Base-by-base conservation (phyloP, 2,888 invertebrate genomes). In the Drosophila mimica region DNA sequence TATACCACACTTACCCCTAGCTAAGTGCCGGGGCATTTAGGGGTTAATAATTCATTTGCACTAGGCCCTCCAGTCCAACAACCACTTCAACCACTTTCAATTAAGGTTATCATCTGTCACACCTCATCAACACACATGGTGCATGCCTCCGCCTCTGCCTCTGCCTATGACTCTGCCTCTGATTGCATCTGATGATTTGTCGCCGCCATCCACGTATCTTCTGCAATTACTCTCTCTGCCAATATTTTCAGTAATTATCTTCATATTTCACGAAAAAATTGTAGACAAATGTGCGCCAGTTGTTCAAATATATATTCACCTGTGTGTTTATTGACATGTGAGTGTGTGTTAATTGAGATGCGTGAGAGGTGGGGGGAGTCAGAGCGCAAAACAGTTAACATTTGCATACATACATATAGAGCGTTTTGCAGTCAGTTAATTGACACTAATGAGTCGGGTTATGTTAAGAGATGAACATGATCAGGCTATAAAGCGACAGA, bases 1-100 rank as follows among this genome's bases (percentile, higher is more conserved):
- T 54, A 34, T 43, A 20, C 31, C 31, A 40, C 52, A 56, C 57
- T 62, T 54, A 40, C 33, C 40, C n/a, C 8, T 25, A 52, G 48
- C 33, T 31, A 53, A 11, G 33, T 51, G 54, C 20, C 28, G 51
- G 30, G 38, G 40, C 54, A 64, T 48, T 51, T 79, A 74, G 72
- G 87, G 79, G 79, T 84, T 89, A 87, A 83, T 83, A 76, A 83
- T 81, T 87, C 70, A 87, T 73, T 83, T 81, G 71, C 76, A 73
- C 76, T 78, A 72, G 71, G 61, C 28, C 43, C 60, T 34, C 15
- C 46, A 2, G 1, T 25, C 4, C 25, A 25, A 3, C n/a, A n/a
- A n/a, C 38, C 6, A 54, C 36, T 25, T 9, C 53, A 52, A 67
- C 70, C 85, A 84, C 83, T 88, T 84, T 82, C 77, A 69, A 76